A percentile compares a stretch with the other conserved stretches of the same genome.
Evolutionary conservation across 2,888 invertebrate genomes (phyloP).

Genomic region (Sturmia bella): DNA sequence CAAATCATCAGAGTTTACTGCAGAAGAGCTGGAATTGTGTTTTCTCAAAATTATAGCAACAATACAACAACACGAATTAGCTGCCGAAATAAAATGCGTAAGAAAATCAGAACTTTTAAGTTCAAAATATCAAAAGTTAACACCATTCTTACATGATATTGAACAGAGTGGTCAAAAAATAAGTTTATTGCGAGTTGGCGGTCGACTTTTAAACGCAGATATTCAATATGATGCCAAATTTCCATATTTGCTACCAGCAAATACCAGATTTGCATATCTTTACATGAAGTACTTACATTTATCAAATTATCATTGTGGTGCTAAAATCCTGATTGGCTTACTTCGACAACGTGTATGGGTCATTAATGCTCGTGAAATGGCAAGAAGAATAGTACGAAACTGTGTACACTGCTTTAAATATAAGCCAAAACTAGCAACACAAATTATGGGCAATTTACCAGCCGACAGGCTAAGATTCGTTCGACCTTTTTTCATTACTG

Average conservation of each 20-base stretch:
- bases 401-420: slow-evolving; percentile 51
- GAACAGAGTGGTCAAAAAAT: neutral
- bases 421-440: slow-evolving; percentile 48
- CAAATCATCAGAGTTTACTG: neutral
- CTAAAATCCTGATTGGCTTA: neutral
- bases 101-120: slow-evolving; percentile 10
- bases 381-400: slow-evolving; percentile 44
- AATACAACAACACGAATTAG: slow-evolving; percentile 14
- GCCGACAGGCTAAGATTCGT: slow-evolving; percentile 1
- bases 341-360: slow-evolving; percentile 36
- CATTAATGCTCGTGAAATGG: slow-evolving; percentile 37
- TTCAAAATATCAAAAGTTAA: slow-evolving; percentile 20
- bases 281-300: neutral
- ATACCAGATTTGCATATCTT: slow-evolving; percentile 19
- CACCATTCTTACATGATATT: slow-evolving; percentile 18
- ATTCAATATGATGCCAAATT: slow-evolving; percentile 71
- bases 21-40: slow-evolving; percentile 12
- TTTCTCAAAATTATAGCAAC: slow-evolving; percentile 29
- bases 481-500: slow-evolving; percentile 17
- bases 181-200: slow-evolving; percentile 72
- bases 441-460: slow-evolving; percentile 59
- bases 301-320: neutral
- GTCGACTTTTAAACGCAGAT: slow-evolving; percentile 61
- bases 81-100: neutral
- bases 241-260: slow-evolving; percentile 54